Conservation (phyloP, 2,797 vertebrate species). For the Hippopotamyrus pictus region DNA sequence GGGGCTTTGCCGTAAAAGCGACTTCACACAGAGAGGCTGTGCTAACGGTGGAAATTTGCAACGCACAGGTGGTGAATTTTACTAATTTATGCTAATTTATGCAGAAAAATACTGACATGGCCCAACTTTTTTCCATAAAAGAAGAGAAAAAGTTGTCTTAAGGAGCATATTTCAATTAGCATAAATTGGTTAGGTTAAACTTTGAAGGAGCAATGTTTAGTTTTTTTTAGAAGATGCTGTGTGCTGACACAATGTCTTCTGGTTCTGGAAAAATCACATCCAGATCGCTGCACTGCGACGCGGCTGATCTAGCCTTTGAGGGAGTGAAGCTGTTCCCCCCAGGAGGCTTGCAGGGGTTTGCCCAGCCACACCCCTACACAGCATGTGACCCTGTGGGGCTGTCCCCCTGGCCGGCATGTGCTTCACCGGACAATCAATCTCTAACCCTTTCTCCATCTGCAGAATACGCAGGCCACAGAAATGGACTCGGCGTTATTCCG, state of each 20-base stretch:
- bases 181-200: background rate
- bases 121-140: background rate
- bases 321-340: background rate
- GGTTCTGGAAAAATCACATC: background rate
- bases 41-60: constrained; percentile 23
- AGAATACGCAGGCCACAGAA: background rate
- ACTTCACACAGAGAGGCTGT: constrained; percentile 23
- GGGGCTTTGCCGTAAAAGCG: background rate
- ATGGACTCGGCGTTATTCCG: background rate
- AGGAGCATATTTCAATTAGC: background rate
- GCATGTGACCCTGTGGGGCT: background rate
- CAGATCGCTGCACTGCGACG: background rate
- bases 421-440: background rate
- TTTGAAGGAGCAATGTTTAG: background rate
- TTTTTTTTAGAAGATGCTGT: background rate
- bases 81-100: constrained; percentile 36
- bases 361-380: background rate
- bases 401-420: background rate
- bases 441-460: background rate
- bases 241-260: background rate
- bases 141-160: background rate
- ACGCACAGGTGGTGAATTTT: constrained; percentile 30
- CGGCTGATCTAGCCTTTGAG: background rate
- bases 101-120: background rate
- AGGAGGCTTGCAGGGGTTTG: background rate